Evolutionary conservation across 2,888 invertebrate genomes (phyloP).

Genomic region (Xestia rhomboidea): DNA sequence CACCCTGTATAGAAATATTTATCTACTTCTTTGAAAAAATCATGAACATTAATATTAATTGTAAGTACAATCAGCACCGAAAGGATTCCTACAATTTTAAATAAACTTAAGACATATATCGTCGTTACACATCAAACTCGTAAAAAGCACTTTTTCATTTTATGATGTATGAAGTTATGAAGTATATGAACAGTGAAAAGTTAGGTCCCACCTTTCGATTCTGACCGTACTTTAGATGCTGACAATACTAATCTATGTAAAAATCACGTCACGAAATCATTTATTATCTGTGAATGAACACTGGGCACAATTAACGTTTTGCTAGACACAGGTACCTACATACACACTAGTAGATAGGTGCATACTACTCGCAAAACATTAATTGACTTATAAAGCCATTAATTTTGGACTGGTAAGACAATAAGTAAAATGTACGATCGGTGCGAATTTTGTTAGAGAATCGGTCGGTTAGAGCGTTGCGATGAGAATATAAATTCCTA

Average conservation of each 20-base stretch:
- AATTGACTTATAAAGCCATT: background rate
- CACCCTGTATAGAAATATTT: background rate
- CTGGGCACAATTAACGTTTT: background rate
- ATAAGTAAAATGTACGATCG: conserved; percentile 7
- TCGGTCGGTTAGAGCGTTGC: conserved; percentile 57
- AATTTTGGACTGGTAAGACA: background rate
- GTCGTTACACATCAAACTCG: background rate
- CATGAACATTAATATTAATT: background rate
- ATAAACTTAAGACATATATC: background rate
- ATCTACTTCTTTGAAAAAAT: background rate
- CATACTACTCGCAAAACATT: background rate
- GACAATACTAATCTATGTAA: background rate
- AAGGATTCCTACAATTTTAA: background rate
- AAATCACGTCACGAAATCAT: background rate
- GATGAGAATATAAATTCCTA: conserved; percentile 55
- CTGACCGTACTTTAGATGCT: background rate
- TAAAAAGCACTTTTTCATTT: background rate
- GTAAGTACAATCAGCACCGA: background rate
- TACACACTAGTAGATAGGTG: background rate
- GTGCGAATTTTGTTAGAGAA: conserved; percentile 51
- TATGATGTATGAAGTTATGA: background rate
- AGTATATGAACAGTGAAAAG: background rate
- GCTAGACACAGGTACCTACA: background rate
- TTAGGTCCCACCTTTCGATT: background rate
- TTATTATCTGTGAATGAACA: background rate